Percentiles rank a stretch among this genome's conserved stretches.
Conservation (phyloP, 2,888 invertebrate species). For the Mythimna albipuncta region DNA sequence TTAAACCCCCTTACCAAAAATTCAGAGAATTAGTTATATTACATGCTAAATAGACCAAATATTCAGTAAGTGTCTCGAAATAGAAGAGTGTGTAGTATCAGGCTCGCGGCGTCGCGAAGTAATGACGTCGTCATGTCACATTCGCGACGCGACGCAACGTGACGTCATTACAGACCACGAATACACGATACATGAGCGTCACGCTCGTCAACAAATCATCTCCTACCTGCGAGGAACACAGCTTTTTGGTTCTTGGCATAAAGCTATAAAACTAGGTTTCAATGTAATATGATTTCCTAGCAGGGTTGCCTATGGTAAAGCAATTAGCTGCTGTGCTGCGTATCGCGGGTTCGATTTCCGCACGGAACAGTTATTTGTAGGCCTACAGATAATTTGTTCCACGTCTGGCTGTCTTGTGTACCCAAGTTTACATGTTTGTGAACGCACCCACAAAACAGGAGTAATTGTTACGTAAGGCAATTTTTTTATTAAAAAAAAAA, state of each 20-base stretch:
- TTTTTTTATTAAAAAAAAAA: too few species aligned
- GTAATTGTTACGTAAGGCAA: neutral
- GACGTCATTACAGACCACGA: conserved; percentile 5
- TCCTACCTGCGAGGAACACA: neutral
- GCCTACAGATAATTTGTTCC: too few species aligned
- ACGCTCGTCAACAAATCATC: neutral
- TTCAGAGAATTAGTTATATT: too few species aligned
- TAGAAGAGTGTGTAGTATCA: neutral
- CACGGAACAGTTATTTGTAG: too few species aligned
- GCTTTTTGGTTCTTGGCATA: neutral
- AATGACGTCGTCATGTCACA: conserved; percentile 25
- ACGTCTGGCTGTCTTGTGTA: too few species aligned
- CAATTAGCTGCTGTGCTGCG: too few species aligned
- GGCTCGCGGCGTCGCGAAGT: neutral
- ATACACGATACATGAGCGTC: neutral
- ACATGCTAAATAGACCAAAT: neutral
- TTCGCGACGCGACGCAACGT: neutral
- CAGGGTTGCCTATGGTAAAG: too few species aligned
- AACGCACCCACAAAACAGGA: too few species aligned
- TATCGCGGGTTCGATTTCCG: too few species aligned
- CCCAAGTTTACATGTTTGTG: too few species aligned
- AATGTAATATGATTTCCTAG: neutral
- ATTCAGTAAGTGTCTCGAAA: neutral
- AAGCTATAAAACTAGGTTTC: neutral
- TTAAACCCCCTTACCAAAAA: too few species aligned